Evolutionary conservation across 2,888 invertebrate genomes (phyloP), one percentile per base, ranked within the genome.

Genomic region (Diplolepis rosae): DNA sequence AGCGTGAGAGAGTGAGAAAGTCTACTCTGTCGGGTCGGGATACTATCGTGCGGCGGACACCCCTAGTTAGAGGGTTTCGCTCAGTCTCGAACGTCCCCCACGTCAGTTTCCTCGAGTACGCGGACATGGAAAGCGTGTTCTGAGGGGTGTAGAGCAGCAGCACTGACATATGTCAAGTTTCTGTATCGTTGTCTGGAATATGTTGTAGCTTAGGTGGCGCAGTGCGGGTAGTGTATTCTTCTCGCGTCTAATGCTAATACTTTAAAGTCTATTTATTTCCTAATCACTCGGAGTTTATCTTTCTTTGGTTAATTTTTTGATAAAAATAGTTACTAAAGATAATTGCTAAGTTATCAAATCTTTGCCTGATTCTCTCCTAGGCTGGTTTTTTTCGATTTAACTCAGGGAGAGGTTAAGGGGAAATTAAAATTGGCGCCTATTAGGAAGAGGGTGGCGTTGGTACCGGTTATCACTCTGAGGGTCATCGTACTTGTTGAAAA

Each of bases 21-120:
- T 51, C 50, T 65, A 54, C 69, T 68, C 45, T 68, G 32, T 30
- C 50, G 28, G 69, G 50, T 51, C 61, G 69, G 32, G 48, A 61
- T 39, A 68, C 56, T 45, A 61, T 69, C 66, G 72, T 42, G 66
- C 56, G 65, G 69, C 51, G 51, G 51, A 52, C 51, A 66, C 30
- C 77, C 45, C 79, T 77, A 73, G 80, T 80, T 79, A 77, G 79
- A 81, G 79, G 79, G 79, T 79, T 79, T 78, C 79, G 75, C 74
- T 73, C 9, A 45, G 45, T 45, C 45, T 45, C 75, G 72, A 74
- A 73, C 73, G 76, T 76, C 77, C 77, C 80, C 77, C 69, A 72
- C 76, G 74, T 75, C 73, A 76, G 54, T 69, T 70, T 68, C 66
- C 72, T 74, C 70, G 72, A 73, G 76, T 74, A 69, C 69, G 73